Conservation (phyloP, 2,797 vertebrate genomes). For the Carapus acus region DNA sequence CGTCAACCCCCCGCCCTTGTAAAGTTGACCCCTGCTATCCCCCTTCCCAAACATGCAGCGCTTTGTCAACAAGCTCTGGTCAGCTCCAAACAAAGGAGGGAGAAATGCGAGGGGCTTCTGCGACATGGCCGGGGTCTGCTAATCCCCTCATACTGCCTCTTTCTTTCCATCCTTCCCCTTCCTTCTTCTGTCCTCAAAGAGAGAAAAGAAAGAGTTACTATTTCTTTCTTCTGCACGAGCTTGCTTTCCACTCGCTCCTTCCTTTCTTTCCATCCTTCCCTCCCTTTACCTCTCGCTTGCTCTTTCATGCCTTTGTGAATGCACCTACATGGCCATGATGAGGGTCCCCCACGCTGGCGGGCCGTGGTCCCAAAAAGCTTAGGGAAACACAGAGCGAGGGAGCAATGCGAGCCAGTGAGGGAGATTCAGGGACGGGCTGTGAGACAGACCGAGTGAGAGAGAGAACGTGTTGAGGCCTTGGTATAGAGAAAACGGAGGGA, state of each 20-base stretch:
- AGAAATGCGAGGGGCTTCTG: constrained; percentile 83
- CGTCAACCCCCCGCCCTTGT: constrained; percentile 49
- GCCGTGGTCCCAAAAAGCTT: constrained; percentile 63
- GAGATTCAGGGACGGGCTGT: constrained; percentile 22
- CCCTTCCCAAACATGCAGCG: constrained; percentile 72
- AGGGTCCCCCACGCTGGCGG: constrained; percentile 64
- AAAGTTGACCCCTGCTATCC: constrained; percentile 72
- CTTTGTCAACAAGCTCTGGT: constrained; percentile 94
- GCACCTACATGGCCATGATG: constrained; percentile 69
- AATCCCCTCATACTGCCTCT: constrained; percentile 82
- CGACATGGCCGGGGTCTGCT: constrained; percentile 84
- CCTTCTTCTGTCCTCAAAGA: constrained; percentile 65
- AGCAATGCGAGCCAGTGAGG: background rate
- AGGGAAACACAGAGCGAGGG: constrained; percentile 47
- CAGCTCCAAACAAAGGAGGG: constrained; percentile 82
- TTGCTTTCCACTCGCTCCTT: constrained; percentile 41
- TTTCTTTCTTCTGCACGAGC: constrained; percentile 62
- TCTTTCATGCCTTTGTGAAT: constrained; percentile 70
- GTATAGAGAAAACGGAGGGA: constrained; percentile 53
- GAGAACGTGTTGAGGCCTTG: constrained; percentile 47
- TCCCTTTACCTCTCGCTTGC: constrained; percentile 54
- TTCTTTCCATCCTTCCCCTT: constrained; percentile 74
- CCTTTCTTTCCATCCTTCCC: constrained; percentile 59
- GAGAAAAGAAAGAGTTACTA: constrained; percentile 75
- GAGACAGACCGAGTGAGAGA: constrained; percentile 9